A percentile compares a stretch with the other conserved stretches of the same genome.
Conservation (phyloP, 2,888 invertebrate species). For the Catocala sponsa region DNA sequence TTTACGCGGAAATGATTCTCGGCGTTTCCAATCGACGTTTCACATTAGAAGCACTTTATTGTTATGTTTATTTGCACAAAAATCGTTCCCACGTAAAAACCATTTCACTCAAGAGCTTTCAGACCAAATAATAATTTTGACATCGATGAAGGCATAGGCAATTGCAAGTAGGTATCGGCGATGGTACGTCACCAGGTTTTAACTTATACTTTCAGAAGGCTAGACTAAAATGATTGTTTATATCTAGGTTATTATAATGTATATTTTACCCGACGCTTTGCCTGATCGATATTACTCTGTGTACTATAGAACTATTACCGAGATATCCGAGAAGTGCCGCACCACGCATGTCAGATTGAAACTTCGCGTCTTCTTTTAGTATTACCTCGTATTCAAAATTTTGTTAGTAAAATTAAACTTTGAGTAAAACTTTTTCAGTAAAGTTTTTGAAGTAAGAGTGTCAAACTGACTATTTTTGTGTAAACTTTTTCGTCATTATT, state of each 20-base stretch:
- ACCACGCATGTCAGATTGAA: conserved; percentile 57
- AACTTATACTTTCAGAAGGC: conserved; percentile 18
- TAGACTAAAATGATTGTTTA: conserved; percentile 14
- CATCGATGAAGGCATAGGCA: conserved; percentile 55
- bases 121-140: conserved; percentile 79
- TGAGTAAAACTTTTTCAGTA: conserved; percentile 59
- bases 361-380: conserved; percentile 32
- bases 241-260: conserved; percentile 26
- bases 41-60: conserved; percentile 81
- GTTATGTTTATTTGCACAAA: conserved; percentile 82
- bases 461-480: conserved; percentile 60
- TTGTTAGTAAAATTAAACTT: conserved; percentile 50
- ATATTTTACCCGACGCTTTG: conserved; percentile 14
- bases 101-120: conserved; percentile 89
- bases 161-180: conserved; percentile 42
- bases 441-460: conserved; percentile 63
- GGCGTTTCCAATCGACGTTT: conserved; percentile 85
- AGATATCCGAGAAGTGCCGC: conserved; percentile 35
- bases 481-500: conserved; percentile 49
- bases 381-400: conserved; percentile 49
- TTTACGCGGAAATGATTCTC: conserved; percentile 89
- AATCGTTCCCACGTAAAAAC: conserved; percentile 89
- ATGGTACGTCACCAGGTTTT: conserved; percentile 29
- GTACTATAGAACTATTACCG: conserved; percentile 33
- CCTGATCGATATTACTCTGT: conserved; percentile 5